A percentile compares a stretch with the other conserved stretches of the same genome.
phyloP scores from a whole-genome alignment of 2,797 vertebrate genomes.

The Lycodopsis pacificus region DNA sequence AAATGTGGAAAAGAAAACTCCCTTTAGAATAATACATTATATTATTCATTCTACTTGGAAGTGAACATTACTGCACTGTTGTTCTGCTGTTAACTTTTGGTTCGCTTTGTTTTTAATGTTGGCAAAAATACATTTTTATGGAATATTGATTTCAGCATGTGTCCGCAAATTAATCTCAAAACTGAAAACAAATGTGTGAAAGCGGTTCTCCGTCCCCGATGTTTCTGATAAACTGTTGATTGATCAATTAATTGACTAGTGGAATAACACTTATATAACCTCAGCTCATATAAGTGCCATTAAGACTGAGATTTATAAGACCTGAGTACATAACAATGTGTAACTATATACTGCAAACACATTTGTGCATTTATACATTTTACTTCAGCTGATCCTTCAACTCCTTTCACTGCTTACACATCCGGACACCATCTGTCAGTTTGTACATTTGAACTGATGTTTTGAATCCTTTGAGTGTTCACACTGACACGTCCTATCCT shows the following conservation, averaged over 20 bases:
- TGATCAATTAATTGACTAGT: background rate
- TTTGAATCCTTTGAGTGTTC: background rate
- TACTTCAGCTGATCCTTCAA: background rate
- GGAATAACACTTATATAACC: background rate
- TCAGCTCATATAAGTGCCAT: too few relatives aligned
- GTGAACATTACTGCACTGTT: background rate
- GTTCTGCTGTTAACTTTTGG: background rate
- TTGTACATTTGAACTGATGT: background rate
- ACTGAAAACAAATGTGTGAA: background rate
- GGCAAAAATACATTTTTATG: background rate
- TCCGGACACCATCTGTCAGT: background rate
- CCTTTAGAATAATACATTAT: background rate
- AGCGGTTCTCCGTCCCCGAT: background rate
- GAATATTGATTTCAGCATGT: background rate
- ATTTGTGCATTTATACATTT: too few relatives aligned
- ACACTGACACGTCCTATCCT: background rate
- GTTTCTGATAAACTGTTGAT: background rate
- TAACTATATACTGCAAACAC: too few relatives aligned
- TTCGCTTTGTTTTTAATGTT: background rate
- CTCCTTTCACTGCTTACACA: background rate
- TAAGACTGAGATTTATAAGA: too few relatives aligned
- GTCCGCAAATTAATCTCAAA: background rate
- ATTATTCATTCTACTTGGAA: background rate
- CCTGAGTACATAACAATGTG: too few relatives aligned
- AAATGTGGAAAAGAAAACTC: constrained; percentile 13